A percentile compares a stretch with the other conserved stretches of the same genome.
These are phyloP conservation scores for Microctenopoma steveboyesi DNA, from an alignment of 2,797 vertebrate genomes.

Conservation along the genomic window DNA sequence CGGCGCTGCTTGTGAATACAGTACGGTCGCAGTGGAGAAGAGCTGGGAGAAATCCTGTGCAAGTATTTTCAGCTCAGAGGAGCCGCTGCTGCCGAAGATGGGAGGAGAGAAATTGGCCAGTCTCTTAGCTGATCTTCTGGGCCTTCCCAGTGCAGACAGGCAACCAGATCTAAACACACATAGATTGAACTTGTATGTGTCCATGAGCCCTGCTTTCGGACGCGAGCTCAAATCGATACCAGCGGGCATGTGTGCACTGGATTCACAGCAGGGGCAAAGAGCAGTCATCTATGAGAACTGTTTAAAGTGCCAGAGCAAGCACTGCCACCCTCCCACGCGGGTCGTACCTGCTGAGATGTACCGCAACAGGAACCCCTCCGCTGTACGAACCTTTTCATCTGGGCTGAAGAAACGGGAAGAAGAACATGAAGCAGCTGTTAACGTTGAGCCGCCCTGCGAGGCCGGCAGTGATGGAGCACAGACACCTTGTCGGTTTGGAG, in stretches of 20 bases:
- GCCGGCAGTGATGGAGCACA: conserved; percentile 6
- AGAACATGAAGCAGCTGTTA: conserved; percentile 23
- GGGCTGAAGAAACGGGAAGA: conserved; percentile 36
- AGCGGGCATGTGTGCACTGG: not conserved
- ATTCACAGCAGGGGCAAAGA: conserved; percentile 22
- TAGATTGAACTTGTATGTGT: conserved; percentile 67
- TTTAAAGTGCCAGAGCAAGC: conserved; percentile 68
- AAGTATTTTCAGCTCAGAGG: conserved; percentile 28
- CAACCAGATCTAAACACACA: conserved; percentile 25
- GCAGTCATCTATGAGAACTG: conserved; percentile 79
- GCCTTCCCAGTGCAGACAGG: conserved; percentile 44
- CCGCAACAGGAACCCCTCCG: conserved; percentile 5
- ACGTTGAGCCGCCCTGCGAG: conserved; percentile 23
- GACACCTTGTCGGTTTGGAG: conserved; percentile 22
- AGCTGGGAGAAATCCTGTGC: conserved; percentile 21
- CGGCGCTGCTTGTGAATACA: conserved; percentile 13
- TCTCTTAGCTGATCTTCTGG: conserved; percentile 68
- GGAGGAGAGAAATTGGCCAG: conserved; percentile 53
- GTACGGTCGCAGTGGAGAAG: conserved; percentile 14
- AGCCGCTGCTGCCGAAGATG: conserved; percentile 29
- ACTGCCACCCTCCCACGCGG: conserved; percentile 51
- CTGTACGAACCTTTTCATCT: conserved; percentile 2
- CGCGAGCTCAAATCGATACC: conserved; percentile 31
- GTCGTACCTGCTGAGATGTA: conserved; percentile 17
- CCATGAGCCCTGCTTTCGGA: conserved; percentile 68